Conservation (phyloP, 1,140 invertebrate genomes). For the Gryon sp. region DNA sequence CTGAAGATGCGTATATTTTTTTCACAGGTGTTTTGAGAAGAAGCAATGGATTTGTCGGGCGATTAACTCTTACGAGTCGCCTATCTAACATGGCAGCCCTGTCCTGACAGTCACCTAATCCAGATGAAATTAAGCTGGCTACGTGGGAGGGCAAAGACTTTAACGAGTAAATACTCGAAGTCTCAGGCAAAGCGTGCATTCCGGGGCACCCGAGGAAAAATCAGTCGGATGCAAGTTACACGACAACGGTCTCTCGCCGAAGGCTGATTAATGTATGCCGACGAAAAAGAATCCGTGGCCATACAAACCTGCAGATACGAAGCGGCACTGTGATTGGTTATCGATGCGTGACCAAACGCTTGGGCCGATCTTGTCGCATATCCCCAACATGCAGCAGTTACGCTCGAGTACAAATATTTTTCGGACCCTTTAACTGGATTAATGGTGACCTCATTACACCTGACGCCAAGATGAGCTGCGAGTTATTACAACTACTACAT, state of each 20-base stretch:
- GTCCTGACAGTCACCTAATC: slow-evolving; percentile 64
- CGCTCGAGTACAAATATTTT: slow-evolving; percentile 45
- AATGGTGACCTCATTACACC: slow-evolving; percentile 49
- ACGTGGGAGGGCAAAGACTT: slow-evolving; percentile 67
- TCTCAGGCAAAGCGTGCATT: slow-evolving; percentile 30
- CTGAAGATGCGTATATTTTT: slow-evolving; percentile 24
- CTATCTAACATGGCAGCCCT: slow-evolving; percentile 54
- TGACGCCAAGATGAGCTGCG: slow-evolving; percentile 46
- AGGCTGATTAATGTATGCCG: slow-evolving; percentile 68
- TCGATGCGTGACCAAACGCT: slow-evolving; percentile 58
- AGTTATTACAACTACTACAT: slow-evolving; percentile 45
- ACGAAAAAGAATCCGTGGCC: slow-evolving; percentile 45
- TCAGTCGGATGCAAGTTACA: slow-evolving; percentile 68
- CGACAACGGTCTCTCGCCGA: slow-evolving; percentile 67
- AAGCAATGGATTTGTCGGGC: slow-evolving; percentile 56
- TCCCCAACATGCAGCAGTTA: slow-evolving; percentile 41
- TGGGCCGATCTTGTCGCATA: slow-evolving; percentile 51
- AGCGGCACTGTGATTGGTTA: slow-evolving; percentile 49
- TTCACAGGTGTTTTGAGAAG: slow-evolving; percentile 39
- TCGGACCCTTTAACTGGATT: slow-evolving; percentile 55
- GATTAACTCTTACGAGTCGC: slow-evolving; percentile 49
- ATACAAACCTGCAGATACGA: slow-evolving; percentile 34
- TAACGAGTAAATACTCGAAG: slow-evolving; percentile 68
- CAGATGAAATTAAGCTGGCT: slow-evolving; percentile 67
- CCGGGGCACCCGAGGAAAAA: slow-evolving; percentile 65